These are phyloP conservation scores for Drosophila eugracilis DNA, from an alignment of 1,140 invertebrate species.

Conservation along the genomic window DNA sequence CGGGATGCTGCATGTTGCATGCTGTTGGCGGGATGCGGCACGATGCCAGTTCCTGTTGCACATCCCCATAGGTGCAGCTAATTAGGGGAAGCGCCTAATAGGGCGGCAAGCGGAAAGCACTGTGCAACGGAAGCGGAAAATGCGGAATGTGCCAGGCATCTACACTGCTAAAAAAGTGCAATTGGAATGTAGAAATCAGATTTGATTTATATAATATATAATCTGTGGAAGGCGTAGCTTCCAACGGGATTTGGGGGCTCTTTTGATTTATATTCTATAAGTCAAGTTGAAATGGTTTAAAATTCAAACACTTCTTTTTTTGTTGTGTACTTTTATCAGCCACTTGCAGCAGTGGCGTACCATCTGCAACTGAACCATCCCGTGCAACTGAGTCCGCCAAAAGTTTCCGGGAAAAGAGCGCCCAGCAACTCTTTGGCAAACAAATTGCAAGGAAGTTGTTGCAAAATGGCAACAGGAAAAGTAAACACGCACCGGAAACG, in stretches of 20 bases:
- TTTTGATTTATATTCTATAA: no score
- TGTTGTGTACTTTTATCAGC: conserved; percentile 39
- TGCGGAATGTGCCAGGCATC: conserved; percentile 13
- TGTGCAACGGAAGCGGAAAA: conserved; percentile 62
- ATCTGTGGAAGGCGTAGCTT: no score
- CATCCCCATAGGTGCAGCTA: conserved; percentile 44
- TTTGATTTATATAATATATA: no score
- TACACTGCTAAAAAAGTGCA: conserved; percentile 6
- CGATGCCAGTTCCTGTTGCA: conserved; percentile 36
- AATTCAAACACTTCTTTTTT: neutral
- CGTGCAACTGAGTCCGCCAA: conserved; percentile 41
- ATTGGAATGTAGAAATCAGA: neutral
- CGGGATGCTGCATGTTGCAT: conserved; percentile 1
- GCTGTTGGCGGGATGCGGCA: neutral
- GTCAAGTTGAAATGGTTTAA: no score
- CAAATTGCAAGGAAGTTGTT: conserved; percentile 77
- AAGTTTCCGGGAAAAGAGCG: conserved; percentile 32
- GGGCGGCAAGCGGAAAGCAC: conserved; percentile 54
- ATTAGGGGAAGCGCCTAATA: conserved; percentile 70
- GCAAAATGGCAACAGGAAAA: conserved; percentile 76
- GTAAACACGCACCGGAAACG: conserved; percentile 58
- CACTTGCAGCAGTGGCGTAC: conserved; percentile 24
- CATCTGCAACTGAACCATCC: conserved; percentile 25
- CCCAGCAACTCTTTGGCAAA: conserved; percentile 67
- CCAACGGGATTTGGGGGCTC: no score